phyloP scores from a whole-genome alignment of 2,888 invertebrate species.

The Thumatha senex region DNA sequence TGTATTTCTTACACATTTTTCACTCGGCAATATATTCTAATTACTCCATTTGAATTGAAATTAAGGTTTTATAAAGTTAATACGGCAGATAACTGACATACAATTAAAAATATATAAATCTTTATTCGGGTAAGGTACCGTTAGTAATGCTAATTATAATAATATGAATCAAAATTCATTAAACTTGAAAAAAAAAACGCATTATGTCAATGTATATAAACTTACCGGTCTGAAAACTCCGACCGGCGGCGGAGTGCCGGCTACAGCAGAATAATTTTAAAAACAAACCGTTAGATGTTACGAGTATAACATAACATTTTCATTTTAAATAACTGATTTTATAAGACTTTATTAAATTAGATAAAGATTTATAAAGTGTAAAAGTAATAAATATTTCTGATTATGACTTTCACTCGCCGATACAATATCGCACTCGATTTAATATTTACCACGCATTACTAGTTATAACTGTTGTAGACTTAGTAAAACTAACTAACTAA shows the following conservation, averaged over 20 bases:
- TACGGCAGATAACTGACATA: too few species aligned
- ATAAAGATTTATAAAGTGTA: neutral
- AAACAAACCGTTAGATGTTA: neutral
- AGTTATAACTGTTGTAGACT: too few species aligned
- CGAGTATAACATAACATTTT: neutral
- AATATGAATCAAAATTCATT: neutral
- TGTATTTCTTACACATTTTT: neutral
- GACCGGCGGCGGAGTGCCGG: constrained; percentile 8
- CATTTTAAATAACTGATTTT: neutral
- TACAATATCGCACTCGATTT: too few species aligned
- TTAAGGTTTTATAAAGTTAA: too few species aligned
- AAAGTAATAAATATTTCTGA: neutral
- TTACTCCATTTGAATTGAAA: too few species aligned
- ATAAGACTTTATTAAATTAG: neutral
- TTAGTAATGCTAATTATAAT: neutral
- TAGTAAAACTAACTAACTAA: too few species aligned
- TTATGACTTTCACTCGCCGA: too few species aligned
- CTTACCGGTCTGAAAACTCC: constrained; percentile 3
- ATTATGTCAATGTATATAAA: constrained; percentile 3
- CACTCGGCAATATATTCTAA: neutral
- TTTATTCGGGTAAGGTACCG: too few species aligned
- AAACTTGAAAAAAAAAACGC: neutral
- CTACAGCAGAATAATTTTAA: constrained; percentile 1
- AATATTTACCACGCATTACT: too few species aligned
- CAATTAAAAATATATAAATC: too few species aligned